A percentile compares a stretch with the other conserved stretches of the same genome.
phyloP scores from a whole-genome alignment of 1,140 invertebrate genomes.

The Drosophila kanapiae region DNA sequence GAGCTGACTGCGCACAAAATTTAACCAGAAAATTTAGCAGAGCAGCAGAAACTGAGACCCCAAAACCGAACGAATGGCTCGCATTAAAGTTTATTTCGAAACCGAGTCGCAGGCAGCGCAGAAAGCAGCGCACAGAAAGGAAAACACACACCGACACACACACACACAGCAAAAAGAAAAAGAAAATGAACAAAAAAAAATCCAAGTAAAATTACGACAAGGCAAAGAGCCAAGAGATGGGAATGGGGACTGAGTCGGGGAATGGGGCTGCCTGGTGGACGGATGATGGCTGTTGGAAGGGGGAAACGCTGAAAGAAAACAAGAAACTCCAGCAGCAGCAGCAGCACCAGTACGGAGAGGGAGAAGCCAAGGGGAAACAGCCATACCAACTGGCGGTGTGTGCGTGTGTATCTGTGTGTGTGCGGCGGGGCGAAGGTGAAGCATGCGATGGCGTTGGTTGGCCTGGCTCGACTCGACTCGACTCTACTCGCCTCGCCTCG shows the following conservation, averaged over 20 bases:
- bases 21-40: conserved; percentile 76
- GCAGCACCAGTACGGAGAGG: conserved; percentile 5
- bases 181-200: conserved; percentile 54
- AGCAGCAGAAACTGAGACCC: conserved; percentile 77
- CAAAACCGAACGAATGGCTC: conserved; percentile 71
- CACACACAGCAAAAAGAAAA: conserved; percentile 45
- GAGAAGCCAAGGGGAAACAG: conserved; percentile 19
- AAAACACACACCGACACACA: conserved; percentile 36
- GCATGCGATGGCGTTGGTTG: conserved; percentile 73
- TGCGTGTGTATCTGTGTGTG: conserved; percentile 39
- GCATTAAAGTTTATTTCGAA: conserved; percentile 82
- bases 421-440: conserved; percentile 80
- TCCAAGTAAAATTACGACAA: conserved; percentile 82
- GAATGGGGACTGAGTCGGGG: conserved; percentile 18
- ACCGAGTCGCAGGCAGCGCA: conserved; percentile 60
- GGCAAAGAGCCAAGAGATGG: conserved; percentile 50
- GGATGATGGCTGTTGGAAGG: conserved; percentile 11
- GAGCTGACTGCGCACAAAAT: conserved; percentile 77
- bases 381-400: conserved; percentile 60
- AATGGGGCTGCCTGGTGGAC: conserved; percentile 14
- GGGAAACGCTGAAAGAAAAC: conserved; percentile 70
- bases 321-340: conserved; percentile 71
- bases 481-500: conserved; percentile 39
- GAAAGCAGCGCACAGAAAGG: conserved; percentile 72
- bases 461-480: conserved; percentile 48